Evolutionary conservation across 2,888 invertebrate species (phyloP).

Genomic region (Tholera decimalis): DNA sequence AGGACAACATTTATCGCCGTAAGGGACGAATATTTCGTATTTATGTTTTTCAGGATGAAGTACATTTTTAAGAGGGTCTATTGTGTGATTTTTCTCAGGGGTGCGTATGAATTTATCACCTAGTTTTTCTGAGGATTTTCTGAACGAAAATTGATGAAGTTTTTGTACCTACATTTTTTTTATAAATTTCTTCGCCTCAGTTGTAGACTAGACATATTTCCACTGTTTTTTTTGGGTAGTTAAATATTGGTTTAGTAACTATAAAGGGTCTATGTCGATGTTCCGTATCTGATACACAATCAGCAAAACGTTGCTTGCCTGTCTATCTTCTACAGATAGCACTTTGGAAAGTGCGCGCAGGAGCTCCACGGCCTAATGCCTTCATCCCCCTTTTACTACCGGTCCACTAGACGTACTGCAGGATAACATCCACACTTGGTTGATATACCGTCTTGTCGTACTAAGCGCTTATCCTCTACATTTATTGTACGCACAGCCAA

Average conservation of each 20-base stretch:
- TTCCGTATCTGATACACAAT: no score
- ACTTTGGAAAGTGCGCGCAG: no score
- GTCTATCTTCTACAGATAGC: no score
- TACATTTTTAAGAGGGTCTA: neutral
- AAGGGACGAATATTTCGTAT: slow-evolving; percentile 51
- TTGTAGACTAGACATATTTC: neutral
- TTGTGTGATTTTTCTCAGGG: slow-evolving; percentile 6
- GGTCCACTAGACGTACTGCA: no score
- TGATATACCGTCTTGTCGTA: no score
- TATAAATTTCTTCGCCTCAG: neutral
- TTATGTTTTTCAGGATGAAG: slow-evolving; percentile 28
- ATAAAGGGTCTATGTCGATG: no score
- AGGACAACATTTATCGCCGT: slow-evolving; percentile 44
- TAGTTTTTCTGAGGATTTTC: neutral
- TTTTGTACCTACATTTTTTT: neutral
- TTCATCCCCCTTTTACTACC: no score
- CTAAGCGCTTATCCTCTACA: no score
- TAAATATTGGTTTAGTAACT: neutral
- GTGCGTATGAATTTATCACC: slow-evolving; percentile 12
- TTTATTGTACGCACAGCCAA: no score
- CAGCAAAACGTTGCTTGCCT: no score
- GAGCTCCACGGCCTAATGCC: no score
- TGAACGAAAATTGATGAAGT: neutral
- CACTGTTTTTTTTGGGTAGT: neutral
- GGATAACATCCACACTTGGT: no score